Base-by-base conservation (phyloP, 2,888 invertebrate genomes). In the Polymixis flavicincta region DNA sequence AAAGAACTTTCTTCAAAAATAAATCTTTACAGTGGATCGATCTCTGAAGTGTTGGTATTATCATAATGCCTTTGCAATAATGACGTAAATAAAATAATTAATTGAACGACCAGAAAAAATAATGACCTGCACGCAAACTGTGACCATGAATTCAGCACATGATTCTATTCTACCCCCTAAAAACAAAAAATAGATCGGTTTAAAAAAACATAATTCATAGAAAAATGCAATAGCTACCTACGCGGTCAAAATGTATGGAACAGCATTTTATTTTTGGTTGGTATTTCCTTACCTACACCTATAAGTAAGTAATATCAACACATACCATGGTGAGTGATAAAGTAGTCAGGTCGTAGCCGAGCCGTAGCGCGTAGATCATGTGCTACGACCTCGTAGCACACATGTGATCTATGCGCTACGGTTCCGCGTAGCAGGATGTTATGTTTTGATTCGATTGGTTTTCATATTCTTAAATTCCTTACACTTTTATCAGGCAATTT, bases 311-410 rank as follows among this genome's bases (percentile, higher is more conserved):
- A 45, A 45, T 13, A 45, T 42, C 11, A 11, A 59, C 22, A 37
- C 13, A 61, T 45, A 71, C 19, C 7, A 22, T 14, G 45, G 14
- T 37, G 13, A 57, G 32, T 45, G 22, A 65, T 65, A 59, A 45
- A 59, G 14, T 45, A 60, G n/a, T 19, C 7, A 14, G 28, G 25
- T 42, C 48, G 52, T 67, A 76, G 61, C 60, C 28, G 13, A 14
- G 2, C 22, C 55, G 55, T 76, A 76, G 76, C 68, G 42, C 50
- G 37, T 76, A 55, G 54, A 19, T n/a, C 22, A 52, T 37, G 48
- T 28, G 60, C 76, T 67, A 76, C 76, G 54, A n/a, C 6, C 28
- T 28, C 67, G 66, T 76, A 66, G 76, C 76, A 52, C 45, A 22
- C 19, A 37, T 19, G 9, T 60, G 32, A 60, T 48, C 66, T 75